Evolutionary conservation across 1,140 invertebrate genomes (phyloP).

Genomic region (Micrasema longulum): DNA sequence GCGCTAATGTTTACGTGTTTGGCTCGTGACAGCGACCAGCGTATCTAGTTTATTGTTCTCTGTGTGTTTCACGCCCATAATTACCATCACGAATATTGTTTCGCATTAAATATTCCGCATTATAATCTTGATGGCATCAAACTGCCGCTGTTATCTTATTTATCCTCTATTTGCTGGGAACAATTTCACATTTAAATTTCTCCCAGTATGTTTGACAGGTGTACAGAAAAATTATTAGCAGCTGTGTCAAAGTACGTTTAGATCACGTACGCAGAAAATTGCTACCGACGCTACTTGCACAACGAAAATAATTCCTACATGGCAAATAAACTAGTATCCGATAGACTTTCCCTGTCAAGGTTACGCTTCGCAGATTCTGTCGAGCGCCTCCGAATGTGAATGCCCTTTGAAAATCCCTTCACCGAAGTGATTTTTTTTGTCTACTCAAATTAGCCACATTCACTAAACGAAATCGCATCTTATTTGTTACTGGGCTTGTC

Average conservation of each 20-base stretch:
- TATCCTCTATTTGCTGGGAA: too few species aligned
- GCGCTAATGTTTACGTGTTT: constrained; percentile 48
- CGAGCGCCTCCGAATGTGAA: neutral
- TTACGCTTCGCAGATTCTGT: neutral
- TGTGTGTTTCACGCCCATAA: constrained; percentile 33
- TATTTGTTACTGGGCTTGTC: too few species aligned
- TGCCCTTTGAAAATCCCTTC: constrained; percentile 1
- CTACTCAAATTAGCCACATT: too few species aligned
- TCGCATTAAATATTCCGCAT: neutral
- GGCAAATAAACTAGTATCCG: constrained; percentile 13
- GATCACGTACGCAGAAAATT: neutral
- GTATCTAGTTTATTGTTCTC: constrained; percentile 41
- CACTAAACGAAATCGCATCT: too few species aligned
- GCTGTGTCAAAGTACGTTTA: constrained; percentile 27
- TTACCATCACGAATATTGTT: constrained; percentile 9
- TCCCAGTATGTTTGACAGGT: constrained; percentile 5
- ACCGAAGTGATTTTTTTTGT: neutral
- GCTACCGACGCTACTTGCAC: neutral
- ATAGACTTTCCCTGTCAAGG: constrained; percentile 13
- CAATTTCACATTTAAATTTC: too few species aligned
- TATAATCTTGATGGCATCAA: too few species aligned
- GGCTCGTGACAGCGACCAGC: constrained; percentile 39
- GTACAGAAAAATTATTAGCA: constrained; percentile 11
- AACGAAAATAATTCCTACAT: neutral
- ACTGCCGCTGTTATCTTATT: too few species aligned